Percentiles rank a stretch among this genome's conserved stretches.
These are phyloP conservation scores for Trachelus iudaicus DNA, from an alignment of 2,888 invertebrate species.

Conservation along the genomic window DNA sequence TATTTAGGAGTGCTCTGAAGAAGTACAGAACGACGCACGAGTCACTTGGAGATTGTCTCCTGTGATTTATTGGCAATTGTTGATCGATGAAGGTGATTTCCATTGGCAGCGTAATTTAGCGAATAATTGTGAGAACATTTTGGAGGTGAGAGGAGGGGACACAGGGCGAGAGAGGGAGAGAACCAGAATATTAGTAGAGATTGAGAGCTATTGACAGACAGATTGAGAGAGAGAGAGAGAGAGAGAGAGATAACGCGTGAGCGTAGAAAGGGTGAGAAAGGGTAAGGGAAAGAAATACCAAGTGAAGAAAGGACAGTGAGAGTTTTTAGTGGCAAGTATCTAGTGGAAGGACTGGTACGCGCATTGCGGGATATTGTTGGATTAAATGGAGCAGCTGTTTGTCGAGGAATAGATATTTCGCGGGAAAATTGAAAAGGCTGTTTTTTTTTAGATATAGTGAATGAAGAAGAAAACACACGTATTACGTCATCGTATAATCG, in stretches of 20 bases:
- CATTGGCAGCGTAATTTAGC: background rate
- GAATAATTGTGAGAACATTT: background rate
- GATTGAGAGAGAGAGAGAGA: background rate
- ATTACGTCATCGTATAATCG: background rate
- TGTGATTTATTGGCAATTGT: background rate
- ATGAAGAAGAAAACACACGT: background rate
- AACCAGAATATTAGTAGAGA: background rate
- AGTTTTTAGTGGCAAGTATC: background rate
- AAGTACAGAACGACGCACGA: background rate
- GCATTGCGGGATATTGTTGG: background rate
- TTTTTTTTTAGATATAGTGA: background rate
- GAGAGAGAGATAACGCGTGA: constrained; percentile 6
- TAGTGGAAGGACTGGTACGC: background rate
- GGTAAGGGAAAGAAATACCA: background rate
- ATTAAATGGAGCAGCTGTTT: background rate
- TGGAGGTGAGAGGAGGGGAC: background rate
- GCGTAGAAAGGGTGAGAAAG: background rate
- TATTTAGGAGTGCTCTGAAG: background rate
- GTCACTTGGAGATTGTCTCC: background rate
- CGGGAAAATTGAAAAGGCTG: constrained; percentile 1
- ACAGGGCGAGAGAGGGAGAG: too few relatives aligned
- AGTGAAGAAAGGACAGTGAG: constrained; percentile 6
- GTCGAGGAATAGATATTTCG: constrained; percentile 7
- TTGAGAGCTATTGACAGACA: constrained; percentile 4
- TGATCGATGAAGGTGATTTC: background rate